Conservation (phyloP, 2,888 invertebrate genomes). For the Isoperla grammatica region DNA sequence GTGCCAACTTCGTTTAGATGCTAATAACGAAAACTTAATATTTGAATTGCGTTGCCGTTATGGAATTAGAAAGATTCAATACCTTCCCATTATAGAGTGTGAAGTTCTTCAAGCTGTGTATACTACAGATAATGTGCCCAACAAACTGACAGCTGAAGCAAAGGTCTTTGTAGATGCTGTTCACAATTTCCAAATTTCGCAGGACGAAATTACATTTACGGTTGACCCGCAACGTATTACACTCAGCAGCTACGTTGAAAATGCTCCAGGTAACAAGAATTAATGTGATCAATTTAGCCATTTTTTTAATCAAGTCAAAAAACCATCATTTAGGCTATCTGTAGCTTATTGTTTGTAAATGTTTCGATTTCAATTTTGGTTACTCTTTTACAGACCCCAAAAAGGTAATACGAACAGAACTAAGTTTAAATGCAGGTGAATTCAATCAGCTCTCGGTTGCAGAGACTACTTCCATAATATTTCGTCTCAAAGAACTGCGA, state of each 20-base stretch:
- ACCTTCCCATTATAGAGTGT: slow-evolving; percentile 72
- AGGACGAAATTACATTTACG: slow-evolving; percentile 77
- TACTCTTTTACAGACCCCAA: slow-evolving; percentile 48
- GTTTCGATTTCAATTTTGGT: background rate
- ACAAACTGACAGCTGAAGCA: slow-evolving; percentile 47
- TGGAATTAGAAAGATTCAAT: slow-evolving; percentile 73
- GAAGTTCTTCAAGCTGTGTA: slow-evolving; percentile 52
- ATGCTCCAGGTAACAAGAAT: slow-evolving; percentile 44
- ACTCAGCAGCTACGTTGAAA: slow-evolving; percentile 74
- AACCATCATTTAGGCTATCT: background rate
- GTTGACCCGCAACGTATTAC: slow-evolving; percentile 57
- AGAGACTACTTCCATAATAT: slow-evolving; percentile 67
- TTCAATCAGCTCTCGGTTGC: slow-evolving; percentile 63
- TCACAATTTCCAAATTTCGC: slow-evolving; percentile 69
- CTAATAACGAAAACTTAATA: slow-evolving; percentile 61
- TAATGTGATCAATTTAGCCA: no score
- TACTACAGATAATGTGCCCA: slow-evolving; percentile 38
- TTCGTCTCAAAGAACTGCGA: slow-evolving; percentile 77
- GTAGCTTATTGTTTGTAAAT: background rate
- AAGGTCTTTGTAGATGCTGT: slow-evolving; percentile 67
- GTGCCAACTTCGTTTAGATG: slow-evolving; percentile 66
- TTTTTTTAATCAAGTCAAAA: no score
- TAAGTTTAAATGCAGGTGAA: slow-evolving; percentile 64
- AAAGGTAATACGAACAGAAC: slow-evolving; percentile 70
- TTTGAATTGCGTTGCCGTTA: slow-evolving; percentile 76